Conservation (phyloP, 2,888 invertebrate species). For the Epistrophe eligans region DNA sequence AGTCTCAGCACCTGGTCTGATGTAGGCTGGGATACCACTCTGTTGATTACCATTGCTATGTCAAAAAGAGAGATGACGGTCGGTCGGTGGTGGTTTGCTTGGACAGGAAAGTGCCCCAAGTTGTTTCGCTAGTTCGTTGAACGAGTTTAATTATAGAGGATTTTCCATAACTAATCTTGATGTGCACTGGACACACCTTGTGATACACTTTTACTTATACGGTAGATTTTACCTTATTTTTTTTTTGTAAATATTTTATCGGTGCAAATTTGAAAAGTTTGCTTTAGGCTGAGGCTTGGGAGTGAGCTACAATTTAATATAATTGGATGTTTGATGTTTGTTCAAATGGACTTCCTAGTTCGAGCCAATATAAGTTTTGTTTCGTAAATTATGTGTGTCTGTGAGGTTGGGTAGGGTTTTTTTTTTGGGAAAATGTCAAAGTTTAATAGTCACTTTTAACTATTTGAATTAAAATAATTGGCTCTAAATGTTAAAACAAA, state of each 20-base stretch:
- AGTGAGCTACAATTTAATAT: slow-evolving; percentile 38
- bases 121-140: slow-evolving; percentile 41
- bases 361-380: slow-evolving; percentile 27
- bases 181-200: slow-evolving; percentile 58
- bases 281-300: slow-evolving; percentile 27
- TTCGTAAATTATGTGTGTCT: not conserved
- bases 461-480: slow-evolving; percentile 19
- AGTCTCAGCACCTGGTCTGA: slow-evolving; percentile 9
- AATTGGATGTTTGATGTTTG: slow-evolving; percentile 52
- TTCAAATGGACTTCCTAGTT: slow-evolving; percentile 62
- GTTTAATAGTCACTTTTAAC: not conserved
- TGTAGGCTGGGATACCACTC: not conserved
- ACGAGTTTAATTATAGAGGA: slow-evolving; percentile 57
- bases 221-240: slow-evolving; percentile 1
- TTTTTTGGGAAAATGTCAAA: slow-evolving; percentile 25
- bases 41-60: not conserved
- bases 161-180: slow-evolving; percentile 55
- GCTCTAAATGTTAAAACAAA: not conserved
- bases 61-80: slow-evolving; percentile 27
- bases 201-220: slow-evolving; percentile 67
- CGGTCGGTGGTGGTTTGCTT: slow-evolving; percentile 6
- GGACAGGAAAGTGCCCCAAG: slow-evolving; percentile 23
- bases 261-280: slow-evolving; percentile 50
- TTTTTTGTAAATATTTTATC: not conserved
- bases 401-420: slow-evolving; percentile 6